Evolutionary conservation across 2,888 invertebrate species (phyloP).

Genomic region (Eristalis pertinax): DNA sequence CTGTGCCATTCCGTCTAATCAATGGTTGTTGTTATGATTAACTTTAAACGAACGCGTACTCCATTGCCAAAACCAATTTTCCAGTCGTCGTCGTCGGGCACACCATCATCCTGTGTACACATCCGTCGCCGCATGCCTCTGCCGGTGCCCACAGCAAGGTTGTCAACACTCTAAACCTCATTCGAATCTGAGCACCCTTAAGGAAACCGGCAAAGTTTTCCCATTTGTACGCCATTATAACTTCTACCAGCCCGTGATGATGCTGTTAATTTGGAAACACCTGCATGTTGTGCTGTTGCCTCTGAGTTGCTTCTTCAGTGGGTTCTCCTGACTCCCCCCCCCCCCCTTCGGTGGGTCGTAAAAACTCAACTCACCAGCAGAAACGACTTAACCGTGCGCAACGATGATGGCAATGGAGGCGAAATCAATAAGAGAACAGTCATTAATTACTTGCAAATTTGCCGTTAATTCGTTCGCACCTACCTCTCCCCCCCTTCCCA

Average conservation of each 20-base stretch:
- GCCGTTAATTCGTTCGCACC: constrained; percentile 28
- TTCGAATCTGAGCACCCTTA: constrained; percentile 8
- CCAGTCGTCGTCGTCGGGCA: not conserved
- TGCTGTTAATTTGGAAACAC: constrained; percentile 1
- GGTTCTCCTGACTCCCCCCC: not conserved
- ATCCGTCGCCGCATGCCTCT: not conserved
- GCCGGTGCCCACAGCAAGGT: not conserved
- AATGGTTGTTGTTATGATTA: not conserved
- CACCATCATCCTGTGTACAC: not conserved
- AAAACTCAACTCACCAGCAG: not conserved
- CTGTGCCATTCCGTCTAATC: not conserved
- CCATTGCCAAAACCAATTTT: not conserved
- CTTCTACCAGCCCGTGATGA: constrained; percentile 15
- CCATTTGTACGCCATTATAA: constrained; percentile 47
- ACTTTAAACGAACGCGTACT: not conserved
- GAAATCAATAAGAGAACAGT: constrained; percentile 36
- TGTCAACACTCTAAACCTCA: constrained; percentile 16
- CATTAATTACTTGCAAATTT: constrained; percentile 56
- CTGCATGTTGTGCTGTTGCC: not conserved
- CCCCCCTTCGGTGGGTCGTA: not conserved
- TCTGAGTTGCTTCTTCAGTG: not conserved
- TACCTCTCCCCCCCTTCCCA: not conserved
- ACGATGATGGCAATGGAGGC: not conserved
- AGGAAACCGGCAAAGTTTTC: constrained; percentile 52
- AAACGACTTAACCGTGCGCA: not conserved